Conservation (phyloP, 2,797 vertebrate genomes). For the Phrynocephalus vlangalii region DNA sequence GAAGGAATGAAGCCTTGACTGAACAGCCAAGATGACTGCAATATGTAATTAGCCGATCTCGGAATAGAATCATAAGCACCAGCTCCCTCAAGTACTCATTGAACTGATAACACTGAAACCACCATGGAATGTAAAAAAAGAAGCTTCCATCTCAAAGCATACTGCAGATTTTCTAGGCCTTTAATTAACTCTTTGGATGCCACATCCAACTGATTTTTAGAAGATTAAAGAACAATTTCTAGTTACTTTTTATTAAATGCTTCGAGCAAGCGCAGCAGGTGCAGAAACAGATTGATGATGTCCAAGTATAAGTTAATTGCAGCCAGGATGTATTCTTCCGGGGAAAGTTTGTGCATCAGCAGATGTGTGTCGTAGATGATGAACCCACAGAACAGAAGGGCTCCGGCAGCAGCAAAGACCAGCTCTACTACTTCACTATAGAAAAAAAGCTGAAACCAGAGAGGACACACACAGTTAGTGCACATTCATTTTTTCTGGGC, state of each 20-base stretch:
- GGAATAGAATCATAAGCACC: constrained; percentile 31
- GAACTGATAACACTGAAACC: constrained; percentile 47
- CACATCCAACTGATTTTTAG: constrained; percentile 15
- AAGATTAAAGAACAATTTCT: constrained; percentile 10
- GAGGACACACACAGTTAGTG: constrained; percentile 28
- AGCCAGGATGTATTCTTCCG: constrained; percentile 94
- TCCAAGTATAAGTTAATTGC: constrained; percentile 95
- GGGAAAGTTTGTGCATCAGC: constrained; percentile 94
- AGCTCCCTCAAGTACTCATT: constrained; percentile 32
- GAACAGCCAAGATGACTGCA: constrained; percentile 42
- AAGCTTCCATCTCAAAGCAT: constrained; percentile 50
- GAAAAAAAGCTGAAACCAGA: constrained; percentile 87
- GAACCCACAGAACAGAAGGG: constrained; percentile 94
- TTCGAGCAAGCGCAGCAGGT: constrained; percentile 88
- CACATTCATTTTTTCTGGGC: constrained; percentile 17
- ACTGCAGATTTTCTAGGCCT: constrained; percentile 43
- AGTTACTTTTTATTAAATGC: constrained; percentile 91
- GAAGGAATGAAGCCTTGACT: constrained; percentile 39
- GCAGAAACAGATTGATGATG: constrained; percentile 93
- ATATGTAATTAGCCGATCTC: constrained; percentile 29
- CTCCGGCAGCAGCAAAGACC: constrained; percentile 84
- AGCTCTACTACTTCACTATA: constrained; percentile 85
- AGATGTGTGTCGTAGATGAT: constrained; percentile 94
- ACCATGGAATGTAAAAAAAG: constrained; percentile 46
- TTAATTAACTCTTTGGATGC: constrained; percentile 25